Evolutionary conservation across 2,113 vertebrate species (phyloP), one percentile per base, ranked within the genome.

Genomic region (Oreochromis spilurus): DNA sequence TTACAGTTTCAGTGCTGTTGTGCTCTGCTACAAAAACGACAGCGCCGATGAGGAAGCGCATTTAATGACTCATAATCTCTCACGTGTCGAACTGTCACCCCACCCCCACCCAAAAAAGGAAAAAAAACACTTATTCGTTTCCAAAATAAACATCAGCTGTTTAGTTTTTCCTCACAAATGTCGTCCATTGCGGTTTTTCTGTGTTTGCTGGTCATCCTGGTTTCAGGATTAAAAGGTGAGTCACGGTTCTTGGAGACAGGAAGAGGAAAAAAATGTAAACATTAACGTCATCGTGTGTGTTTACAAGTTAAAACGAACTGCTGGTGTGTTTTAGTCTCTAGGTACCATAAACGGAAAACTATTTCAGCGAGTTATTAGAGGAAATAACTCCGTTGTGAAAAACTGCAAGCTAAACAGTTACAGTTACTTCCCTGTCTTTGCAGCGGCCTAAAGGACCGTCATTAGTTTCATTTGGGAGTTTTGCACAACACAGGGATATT

Each of bases 81-180:
- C 26, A 60, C 14, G 26, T 31, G 26, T 57, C 24, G 0, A 9
- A 57, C 24, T 2, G 21, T 54, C 52, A 2, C n/a, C 1, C 1
- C 54, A 55, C 26, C 14, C 4, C 26, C 8, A 31, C 5, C 57
- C 26, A 3, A 26, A 14, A 26, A 26, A 26, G 0, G 1, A 29
- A 29, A 58, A 58, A 29, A 60, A 31, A 17, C 16, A 34, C 29
- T 2, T 62, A 19, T 62, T 62, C 29, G 26, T 62, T 62, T 34
- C 58, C 29, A 34, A 2, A 60, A 34, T 10, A 19, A 34, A 60
- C 8, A 60, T 10, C 29, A 34, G 9, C 29, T 34, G 58, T 62
- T 62, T 1, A 34, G 29, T 11, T 34, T 60, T 62, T 10, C 16
- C 3, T 62, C 29, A 4, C 16, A 62, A 19, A 62, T 62, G 29